Evolutionary conservation across 2,113 vertebrate species (phyloP).

Genomic region (Stictonetta naevosa): DNA sequence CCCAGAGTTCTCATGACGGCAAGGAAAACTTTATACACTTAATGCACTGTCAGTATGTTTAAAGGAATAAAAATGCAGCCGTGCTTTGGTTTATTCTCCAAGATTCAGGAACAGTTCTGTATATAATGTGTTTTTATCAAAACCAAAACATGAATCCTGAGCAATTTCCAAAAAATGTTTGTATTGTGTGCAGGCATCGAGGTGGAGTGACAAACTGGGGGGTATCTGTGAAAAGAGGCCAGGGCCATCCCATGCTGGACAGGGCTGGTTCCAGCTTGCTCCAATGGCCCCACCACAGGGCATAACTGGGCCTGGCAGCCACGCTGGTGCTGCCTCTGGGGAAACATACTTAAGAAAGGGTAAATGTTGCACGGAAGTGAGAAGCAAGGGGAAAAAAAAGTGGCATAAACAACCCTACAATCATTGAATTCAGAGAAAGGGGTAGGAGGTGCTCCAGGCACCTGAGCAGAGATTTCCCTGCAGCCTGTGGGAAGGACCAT

Average conservation of each 20-base stretch:
- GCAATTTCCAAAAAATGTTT: background rate
- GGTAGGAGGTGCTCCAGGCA: background rate
- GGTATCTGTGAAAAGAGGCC: background rate
- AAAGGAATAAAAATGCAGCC: background rate
- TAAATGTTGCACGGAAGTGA: background rate
- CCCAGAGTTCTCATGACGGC: background rate
- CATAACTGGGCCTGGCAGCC: background rate
- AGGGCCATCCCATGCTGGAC: background rate
- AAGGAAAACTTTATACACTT: background rate
- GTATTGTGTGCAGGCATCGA: background rate
- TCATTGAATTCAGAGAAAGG: background rate
- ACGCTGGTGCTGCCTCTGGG: fast-evolving
- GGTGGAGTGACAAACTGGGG: too few species aligned
- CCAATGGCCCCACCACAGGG: background rate
- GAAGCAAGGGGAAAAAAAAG: background rate
- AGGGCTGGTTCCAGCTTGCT: background rate
- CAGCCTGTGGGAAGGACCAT: fast-evolving
- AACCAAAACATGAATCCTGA: background rate
- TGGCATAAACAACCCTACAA: background rate
- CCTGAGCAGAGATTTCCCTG: background rate
- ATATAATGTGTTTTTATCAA: background rate
- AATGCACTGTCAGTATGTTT: background rate
- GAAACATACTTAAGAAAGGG: background rate
- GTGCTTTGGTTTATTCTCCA: background rate
- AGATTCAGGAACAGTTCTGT: background rate